Conservation (phyloP, 2,797 vertebrate genomes). For the Tangara arthus region DNA sequence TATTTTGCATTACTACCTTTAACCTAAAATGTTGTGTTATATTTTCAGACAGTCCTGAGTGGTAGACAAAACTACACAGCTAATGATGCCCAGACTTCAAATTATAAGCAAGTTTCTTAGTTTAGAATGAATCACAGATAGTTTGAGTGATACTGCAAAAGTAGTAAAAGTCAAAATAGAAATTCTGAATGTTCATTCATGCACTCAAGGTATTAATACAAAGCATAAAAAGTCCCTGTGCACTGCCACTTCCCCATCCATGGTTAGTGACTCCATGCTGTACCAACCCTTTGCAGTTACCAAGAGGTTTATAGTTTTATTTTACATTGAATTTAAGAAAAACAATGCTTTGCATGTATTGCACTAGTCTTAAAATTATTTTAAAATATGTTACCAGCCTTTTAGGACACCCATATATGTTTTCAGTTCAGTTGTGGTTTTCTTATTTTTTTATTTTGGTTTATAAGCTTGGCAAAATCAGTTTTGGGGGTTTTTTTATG, state of each 20-base stretch:
- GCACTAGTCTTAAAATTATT: neutral
- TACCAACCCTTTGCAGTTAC: neutral
- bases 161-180: neutral
- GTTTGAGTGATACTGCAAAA: neutral
- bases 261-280: neutral
- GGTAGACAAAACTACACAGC: neutral
- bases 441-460: neutral
- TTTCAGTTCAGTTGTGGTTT: neutral
- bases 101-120: neutral
- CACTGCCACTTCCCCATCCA: rapidly evolving
- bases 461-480: neutral
- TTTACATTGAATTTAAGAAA: neutral
- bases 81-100: neutral
- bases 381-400: neutral
- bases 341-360: neutral
- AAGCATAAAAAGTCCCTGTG: neutral
- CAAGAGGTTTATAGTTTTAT: neutral
- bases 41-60: neutral
- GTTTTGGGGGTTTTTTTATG: neutral
- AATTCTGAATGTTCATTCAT: neutral
- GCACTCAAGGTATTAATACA: neutral
- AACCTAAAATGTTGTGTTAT: neutral
- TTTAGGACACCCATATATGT: neutral
- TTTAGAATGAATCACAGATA: neutral
- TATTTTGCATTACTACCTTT: neutral